Conservation (phyloP, 2,113 vertebrate genomes). For the Columba livia region DNA sequence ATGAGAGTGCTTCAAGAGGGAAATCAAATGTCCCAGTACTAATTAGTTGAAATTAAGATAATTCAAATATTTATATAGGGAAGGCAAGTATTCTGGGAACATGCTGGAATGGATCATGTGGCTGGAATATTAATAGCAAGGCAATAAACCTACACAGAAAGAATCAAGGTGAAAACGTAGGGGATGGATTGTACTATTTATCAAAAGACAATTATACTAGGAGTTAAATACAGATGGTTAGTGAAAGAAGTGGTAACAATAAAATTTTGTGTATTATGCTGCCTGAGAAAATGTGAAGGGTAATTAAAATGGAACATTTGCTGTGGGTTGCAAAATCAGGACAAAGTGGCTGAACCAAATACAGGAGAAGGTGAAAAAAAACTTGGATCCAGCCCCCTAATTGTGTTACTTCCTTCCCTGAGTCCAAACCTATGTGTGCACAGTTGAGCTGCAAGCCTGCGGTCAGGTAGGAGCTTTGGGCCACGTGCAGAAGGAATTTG, state of each 20-base stretch:
- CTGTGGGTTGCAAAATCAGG: neutral
- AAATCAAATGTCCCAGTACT: constrained; percentile 62
- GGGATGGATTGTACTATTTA: constrained; percentile 11
- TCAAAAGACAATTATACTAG: constrained; percentile 22
- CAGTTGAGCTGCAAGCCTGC: neutral
- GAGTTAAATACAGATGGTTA: constrained; percentile 28
- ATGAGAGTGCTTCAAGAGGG: constrained; percentile 52
- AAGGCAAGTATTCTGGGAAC: constrained; percentile 51
- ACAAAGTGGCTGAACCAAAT: neutral
- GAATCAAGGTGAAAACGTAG: constrained; percentile 51
- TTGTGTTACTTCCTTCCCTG: neutral
- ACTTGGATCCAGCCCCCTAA: neutral
- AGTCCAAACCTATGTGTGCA: fast-evolving
- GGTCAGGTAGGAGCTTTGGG: neutral
- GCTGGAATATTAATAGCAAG: constrained; percentile 60
- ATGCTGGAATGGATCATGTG: constrained; percentile 52
- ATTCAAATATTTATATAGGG: constrained; percentile 68
- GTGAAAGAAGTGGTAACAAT: neutral
- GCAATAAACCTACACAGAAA: constrained; percentile 31
- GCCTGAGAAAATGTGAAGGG: neutral
- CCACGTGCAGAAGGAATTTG: neutral
- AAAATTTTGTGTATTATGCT: neutral
- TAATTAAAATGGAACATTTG: neutral
- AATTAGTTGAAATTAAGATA: constrained; percentile 68
- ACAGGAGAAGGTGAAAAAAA: neutral